These are phyloP conservation scores for Coryphaenoides rupestris DNA, from an alignment of 2,113 vertebrate genomes.

Conservation along the genomic window DNA sequence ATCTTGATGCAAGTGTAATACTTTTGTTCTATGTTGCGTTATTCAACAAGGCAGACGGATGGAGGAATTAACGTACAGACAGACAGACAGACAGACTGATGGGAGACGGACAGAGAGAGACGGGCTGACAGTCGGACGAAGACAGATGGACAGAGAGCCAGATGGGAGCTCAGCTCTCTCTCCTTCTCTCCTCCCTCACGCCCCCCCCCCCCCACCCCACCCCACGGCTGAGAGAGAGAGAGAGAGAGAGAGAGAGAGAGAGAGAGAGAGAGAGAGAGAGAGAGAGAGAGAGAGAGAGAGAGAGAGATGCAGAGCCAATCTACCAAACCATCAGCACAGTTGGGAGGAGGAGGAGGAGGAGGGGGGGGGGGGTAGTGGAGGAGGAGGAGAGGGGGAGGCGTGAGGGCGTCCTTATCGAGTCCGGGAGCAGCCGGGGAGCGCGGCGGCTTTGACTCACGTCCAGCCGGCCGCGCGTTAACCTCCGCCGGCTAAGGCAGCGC, in stretches of 20 bases:
- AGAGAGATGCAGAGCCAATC: constrained; percentile 23
- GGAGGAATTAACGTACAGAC: too few relatives aligned
- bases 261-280: neutral
- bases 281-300: constrained; percentile 15
- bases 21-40: too few relatives aligned
- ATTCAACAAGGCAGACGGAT: too few relatives aligned
- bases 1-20: too few relatives aligned
- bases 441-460: neutral
- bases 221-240: neutral
- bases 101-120: neutral
- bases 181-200: too few relatives aligned
- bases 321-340: constrained; percentile 35
- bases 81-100: neutral
- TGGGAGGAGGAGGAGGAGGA: neutral
- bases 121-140: neutral
- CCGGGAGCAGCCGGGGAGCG: constrained; percentile 10
- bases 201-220: too few relatives aligned
- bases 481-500: constrained; percentile 34
- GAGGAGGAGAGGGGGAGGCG: too few relatives aligned
- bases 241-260: constrained; percentile 3
- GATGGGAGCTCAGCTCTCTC: constrained; percentile 1
- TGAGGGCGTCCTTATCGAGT: constrained; percentile 31
- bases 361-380: too few relatives aligned
- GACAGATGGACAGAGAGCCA: constrained; percentile 11
- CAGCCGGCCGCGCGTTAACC: constrained; percentile 55